Percentiles rank a stretch among this genome's conserved stretches.
Evolutionary conservation across 2,888 invertebrate species (phyloP).

Genomic region (Phymatocera aterrima): DNA sequence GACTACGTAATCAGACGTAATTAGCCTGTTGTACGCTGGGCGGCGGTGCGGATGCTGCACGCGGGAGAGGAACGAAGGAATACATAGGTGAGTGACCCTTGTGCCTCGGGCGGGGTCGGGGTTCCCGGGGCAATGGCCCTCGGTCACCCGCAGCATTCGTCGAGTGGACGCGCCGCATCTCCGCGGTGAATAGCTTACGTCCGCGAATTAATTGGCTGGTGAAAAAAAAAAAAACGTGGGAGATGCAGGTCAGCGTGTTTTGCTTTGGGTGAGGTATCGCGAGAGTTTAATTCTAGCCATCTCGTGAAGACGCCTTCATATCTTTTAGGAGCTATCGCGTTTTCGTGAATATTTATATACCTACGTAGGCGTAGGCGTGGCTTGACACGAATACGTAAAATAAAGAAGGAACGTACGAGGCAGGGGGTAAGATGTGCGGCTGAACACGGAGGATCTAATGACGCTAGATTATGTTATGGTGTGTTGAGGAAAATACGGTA

Average conservation of each 20-base stretch:
- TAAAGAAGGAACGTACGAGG: neutral
- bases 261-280: neutral
- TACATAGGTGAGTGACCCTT: slow-evolving; percentile 68
- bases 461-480: slow-evolving; percentile 30
- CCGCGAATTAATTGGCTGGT: slow-evolving; percentile 34
- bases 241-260: slow-evolving; percentile 2
- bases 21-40: slow-evolving; percentile 64
- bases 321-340: neutral
- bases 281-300: slow-evolving; percentile 11
- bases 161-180: slow-evolving; percentile 54
- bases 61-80: slow-evolving; percentile 44
- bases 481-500: slow-evolving; percentile 21
- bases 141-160: slow-evolving; percentile 49
- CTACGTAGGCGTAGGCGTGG: no score
- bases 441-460: slow-evolving; percentile 31
- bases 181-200: slow-evolving; percentile 52
- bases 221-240: neutral
- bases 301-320: slow-evolving; percentile 38
- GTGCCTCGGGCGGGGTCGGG: slow-evolving; percentile 65
- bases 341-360: neutral
- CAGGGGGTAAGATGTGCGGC: slow-evolving; percentile 15
- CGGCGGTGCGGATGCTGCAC: slow-evolving; percentile 52
- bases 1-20: slow-evolving; percentile 65
- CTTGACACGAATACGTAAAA: neutral
- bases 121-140: slow-evolving; percentile 53